These are phyloP conservation scores for Lepidochrysops patricia DNA, from an alignment of 2,888 invertebrate species.

Conservation along the genomic window DNA sequence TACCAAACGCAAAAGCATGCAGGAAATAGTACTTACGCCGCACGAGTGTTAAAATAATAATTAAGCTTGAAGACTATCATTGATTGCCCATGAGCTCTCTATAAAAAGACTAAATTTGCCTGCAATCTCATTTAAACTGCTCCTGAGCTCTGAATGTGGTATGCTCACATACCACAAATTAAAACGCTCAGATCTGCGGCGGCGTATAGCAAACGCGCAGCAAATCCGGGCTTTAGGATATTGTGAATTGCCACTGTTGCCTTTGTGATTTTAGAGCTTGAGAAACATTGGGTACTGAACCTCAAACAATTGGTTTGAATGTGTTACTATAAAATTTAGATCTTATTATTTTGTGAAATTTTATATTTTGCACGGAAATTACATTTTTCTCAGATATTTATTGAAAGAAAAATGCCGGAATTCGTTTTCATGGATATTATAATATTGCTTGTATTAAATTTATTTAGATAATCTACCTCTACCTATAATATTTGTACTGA, in stretches of 20 bases:
- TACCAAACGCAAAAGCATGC: too few species aligned
- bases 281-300: not conserved
- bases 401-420: too few species aligned
- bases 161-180: constrained; percentile 7
- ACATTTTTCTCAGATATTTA: not conserved
- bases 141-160: not conserved
- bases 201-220: not conserved
- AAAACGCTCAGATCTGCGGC: constrained; percentile 1
- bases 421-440: not conserved
- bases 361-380: not conserved
- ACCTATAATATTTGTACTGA: too few species aligned
- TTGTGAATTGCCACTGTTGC: constrained; percentile 8
- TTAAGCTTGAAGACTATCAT: too few species aligned
- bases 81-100: too few species aligned
- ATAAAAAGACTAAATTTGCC: not conserved
- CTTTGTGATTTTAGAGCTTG: constrained; percentile 9
- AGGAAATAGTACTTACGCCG: too few species aligned
- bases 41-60: too few species aligned
- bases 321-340: not conserved
- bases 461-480: too few species aligned
- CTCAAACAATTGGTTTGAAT: not conserved
- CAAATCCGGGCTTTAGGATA: constrained; percentile 6
- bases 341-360: not conserved
- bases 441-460: too few species aligned
- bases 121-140: not conserved